These are phyloP conservation scores for Sesamia inferens DNA, from an alignment of 2,888 invertebrate genomes.

Conservation along the genomic window DNA sequence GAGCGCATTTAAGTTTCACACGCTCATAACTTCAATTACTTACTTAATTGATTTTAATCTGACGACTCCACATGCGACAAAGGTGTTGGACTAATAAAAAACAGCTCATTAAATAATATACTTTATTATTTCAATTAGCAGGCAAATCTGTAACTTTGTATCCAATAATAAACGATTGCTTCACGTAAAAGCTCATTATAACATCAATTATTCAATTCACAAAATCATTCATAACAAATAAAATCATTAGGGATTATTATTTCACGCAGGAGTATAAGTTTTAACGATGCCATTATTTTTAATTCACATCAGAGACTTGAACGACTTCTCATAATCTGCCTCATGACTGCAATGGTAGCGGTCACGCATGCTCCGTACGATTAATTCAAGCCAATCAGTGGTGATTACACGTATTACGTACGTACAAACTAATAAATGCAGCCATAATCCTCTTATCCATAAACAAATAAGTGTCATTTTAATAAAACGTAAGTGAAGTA, in stretches of 20 bases:
- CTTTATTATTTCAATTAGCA: background rate
- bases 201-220: conserved; percentile 61
- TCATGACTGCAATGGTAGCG: conserved; percentile 83
- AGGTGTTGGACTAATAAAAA: background rate
- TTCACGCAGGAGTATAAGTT: conserved; percentile 80
- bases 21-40: conserved; percentile 34
- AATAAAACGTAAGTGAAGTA: conserved; percentile 3
- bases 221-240: conserved; percentile 71
- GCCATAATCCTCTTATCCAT: conserved; percentile 61
- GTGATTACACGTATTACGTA: conserved; percentile 88
- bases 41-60: conserved; percentile 11
- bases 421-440: conserved; percentile 76
- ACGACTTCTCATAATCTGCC: conserved; percentile 83
- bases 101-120: background rate
- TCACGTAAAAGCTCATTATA: conserved; percentile 39
- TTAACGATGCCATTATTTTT: conserved; percentile 88
- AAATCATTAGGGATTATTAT: conserved; percentile 69
- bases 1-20: conserved; percentile 39
- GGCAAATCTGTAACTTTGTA: conserved; percentile 33
- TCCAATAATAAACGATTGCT: conserved; percentile 21
- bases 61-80: background rate
- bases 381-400: conserved; percentile 89
- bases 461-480: conserved; percentile 67
- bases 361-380: conserved; percentile 87
- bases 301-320: conserved; percentile 80